A percentile compares a stretch with the other conserved stretches of the same genome.
Evolutionary conservation across 1,140 invertebrate species (phyloP).

Genomic region (Aphaenogaster ashmeadi): DNA sequence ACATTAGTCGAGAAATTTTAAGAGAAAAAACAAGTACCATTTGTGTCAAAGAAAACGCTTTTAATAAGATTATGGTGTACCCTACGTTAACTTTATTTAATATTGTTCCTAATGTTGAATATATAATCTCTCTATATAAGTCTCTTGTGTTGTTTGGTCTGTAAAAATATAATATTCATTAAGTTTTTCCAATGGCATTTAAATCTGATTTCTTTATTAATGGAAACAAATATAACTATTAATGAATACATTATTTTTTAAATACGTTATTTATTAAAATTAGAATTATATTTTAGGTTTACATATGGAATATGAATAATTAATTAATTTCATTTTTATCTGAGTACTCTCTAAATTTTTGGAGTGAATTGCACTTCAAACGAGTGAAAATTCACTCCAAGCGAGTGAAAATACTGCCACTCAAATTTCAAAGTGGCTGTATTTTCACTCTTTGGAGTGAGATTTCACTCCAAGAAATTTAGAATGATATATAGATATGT

Average conservation of each 20-base stretch:
- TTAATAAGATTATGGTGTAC: not conserved
- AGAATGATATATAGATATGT: too few relatives aligned
- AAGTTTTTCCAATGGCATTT: not conserved
- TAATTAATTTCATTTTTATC: conserved; percentile 8
- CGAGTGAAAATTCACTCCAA: too few relatives aligned
- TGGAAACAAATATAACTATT: not conserved
- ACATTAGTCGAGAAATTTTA: not conserved
- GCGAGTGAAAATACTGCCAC: too few relatives aligned
- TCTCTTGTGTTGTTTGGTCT: not conserved
- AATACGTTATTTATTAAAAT: conserved; percentile 8
- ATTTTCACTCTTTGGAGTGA: too few relatives aligned
- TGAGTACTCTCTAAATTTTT: not conserved
- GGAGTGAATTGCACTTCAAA: too few relatives aligned
- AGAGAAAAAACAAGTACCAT: not conserved
- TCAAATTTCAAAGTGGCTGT: too few relatives aligned
- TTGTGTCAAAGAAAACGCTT: not conserved
- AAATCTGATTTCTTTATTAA: conserved; percentile 1
- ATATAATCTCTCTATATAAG: not conserved
- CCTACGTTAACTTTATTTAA: not conserved
- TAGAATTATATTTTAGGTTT: not conserved
- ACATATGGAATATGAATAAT: not conserved
- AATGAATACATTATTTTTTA: not conserved
- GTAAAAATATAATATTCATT: not conserved
- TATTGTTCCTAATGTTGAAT: not conserved
- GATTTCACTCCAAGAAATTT: too few relatives aligned